Evolutionary conservation across 2,113 vertebrate genomes (phyloP), one percentile per base, ranked within the genome.

Genomic region (Falcunculus frontatus): DNA sequence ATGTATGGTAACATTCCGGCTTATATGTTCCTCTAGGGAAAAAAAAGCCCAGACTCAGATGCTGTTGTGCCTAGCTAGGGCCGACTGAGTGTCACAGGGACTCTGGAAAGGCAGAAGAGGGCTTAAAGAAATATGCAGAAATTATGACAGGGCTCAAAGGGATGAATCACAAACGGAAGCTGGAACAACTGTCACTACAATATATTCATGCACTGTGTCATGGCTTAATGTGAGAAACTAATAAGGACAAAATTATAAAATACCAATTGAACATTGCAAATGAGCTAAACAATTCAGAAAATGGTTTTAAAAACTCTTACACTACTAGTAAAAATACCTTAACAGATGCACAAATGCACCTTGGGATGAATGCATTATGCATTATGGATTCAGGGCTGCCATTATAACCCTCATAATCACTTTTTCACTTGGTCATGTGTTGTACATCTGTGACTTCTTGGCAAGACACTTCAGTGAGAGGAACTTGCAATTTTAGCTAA

Each of bases 221-320:
- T 46, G 25, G 37, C n/a, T 76, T 82, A 92, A 60, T 83, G 65
- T 84, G 65, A 92, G 49, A 90, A 92, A 63, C 42, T 70, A 90
- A 92, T 85, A 85, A 60, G 57, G 50, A 89, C 32, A 94, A 95
- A 96, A 95, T 87, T 76, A 92, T 83, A 95, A 96, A 96, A 94
- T 87, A 92, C 30, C 90, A 82, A 96, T 97, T 90, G 89, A 93
- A 64, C 55, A 39, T 21, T 70, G 42, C 12, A 82, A 95, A 95
- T 93, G 80, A 94, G 35, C 20, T 59, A 84, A 94, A 93, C 65
- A 67, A 50, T 89, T 87, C 74, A 80, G 53, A 78, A 92, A 95
- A 89, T 26, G 2, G 22, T 53, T 89, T 96, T 79, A 52, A 87
- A 87, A 82, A 37, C 65, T 81, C 74, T 94, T 84, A 82, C 7